Percentiles rank a stretch among this genome's conserved stretches.
Conservation (phyloP, 2,888 invertebrate species). For the Escarpia spicata region DNA sequence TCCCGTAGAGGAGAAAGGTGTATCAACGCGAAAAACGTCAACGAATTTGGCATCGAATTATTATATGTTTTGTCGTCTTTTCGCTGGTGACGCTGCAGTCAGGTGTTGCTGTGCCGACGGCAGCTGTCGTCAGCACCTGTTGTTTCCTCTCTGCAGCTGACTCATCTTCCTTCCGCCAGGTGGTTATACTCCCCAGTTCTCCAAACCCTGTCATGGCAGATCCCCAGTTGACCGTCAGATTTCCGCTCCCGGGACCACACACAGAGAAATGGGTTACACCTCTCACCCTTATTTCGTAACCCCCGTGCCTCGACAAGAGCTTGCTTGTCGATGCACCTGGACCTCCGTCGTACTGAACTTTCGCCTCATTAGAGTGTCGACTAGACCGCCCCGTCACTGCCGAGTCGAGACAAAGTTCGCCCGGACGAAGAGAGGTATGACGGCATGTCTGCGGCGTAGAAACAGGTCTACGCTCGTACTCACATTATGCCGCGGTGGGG, state of each 20-base stretch:
- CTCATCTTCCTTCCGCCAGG: neutral
- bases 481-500: neutral
- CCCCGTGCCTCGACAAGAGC: slow-evolving; percentile 8
- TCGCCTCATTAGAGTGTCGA: neutral
- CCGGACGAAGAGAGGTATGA: neutral
- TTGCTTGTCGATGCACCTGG: neutral
- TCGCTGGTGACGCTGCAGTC: neutral
- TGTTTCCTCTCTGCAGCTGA: neutral
- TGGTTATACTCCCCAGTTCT: neutral
- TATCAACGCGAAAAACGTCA: too few species aligned
- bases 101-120: neutral
- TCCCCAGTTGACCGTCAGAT: neutral
- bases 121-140: neutral
- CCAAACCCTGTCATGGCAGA: neutral
- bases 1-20: too few species aligned
- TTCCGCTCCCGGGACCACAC: neutral
- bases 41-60: too few species aligned
- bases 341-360: neutral
- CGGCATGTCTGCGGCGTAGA: neutral
- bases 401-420: neutral
- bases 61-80: neutral
- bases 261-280: neutral
- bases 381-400: slow-evolving; percentile 5
- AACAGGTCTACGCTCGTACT: neutral
- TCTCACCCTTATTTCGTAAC: neutral